phyloP scores from a whole-genome alignment of 2,113 vertebrate genomes.

The rat (Rattus norvegicus) region GRCr8 NC_086035.1:10366501-10367000 shows the following conservation, averaged over 20 bases:
- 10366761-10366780: not conserved
- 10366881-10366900: not conserved
- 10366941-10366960: not conserved
- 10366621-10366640: not conserved
- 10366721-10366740: not conserved
- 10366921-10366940: not conserved
- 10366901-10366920: not conserved
- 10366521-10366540: not conserved
- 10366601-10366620: not conserved
- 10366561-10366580: not conserved
- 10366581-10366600: not conserved
- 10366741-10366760: not conserved
- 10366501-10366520: not conserved
- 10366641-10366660: not conserved
- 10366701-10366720: not conserved
- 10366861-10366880: not conserved
- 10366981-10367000: fast-evolving
- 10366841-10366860: not conserved
- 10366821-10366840: not conserved
- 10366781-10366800: not conserved
- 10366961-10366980: not conserved
- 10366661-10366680: not conserved
- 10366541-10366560: not conserved
- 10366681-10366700: not conserved
- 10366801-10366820: not conserved